Percentiles rank a stretch among this genome's conserved stretches.
Evolutionary conservation across 1,140 invertebrate genomes (phyloP).

Genomic region (Philaenus spumarius): DNA sequence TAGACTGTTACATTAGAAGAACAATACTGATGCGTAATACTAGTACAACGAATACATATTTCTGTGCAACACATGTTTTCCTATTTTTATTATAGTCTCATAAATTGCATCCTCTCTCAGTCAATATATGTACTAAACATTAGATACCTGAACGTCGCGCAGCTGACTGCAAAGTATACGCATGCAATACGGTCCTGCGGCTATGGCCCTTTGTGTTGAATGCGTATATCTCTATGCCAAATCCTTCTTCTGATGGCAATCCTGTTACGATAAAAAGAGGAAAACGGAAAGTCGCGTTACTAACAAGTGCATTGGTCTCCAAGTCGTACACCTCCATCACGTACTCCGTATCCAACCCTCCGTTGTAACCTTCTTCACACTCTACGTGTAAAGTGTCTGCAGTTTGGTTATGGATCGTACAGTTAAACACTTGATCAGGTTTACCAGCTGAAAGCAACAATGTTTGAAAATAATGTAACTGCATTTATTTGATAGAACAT

Average conservation of each 20-base stretch:
- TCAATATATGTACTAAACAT: no score
- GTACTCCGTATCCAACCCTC: conserved; percentile 67
- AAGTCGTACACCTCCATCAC: conserved; percentile 62
- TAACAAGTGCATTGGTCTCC: conserved; percentile 44
- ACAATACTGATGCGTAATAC: no score
- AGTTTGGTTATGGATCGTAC: conserved; percentile 72
- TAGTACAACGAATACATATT: no score
- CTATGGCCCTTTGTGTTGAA: conserved; percentile 64
- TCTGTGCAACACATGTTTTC: no score
- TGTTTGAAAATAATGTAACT: no score
- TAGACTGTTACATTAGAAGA: no score
- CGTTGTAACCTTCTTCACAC: conserved; percentile 55
- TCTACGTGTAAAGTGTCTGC: conserved; percentile 60
- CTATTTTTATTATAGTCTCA: no score
- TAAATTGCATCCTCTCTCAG: no score
- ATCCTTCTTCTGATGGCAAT: conserved; percentile 54
- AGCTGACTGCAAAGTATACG: conserved; percentile 66
- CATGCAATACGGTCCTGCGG: conserved; percentile 53
- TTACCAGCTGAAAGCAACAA: conserved; percentile 41
- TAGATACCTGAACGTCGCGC: conserved; percentile 63
- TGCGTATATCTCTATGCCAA: conserved; percentile 60
- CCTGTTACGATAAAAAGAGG: conserved; percentile 57
- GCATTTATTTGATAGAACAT: no score
- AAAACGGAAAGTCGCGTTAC: conserved; percentile 50
- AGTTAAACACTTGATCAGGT: conserved; percentile 53